Conservation (phyloP, 2,797 vertebrate species). For the Centroberyx gerrardi region DNA sequence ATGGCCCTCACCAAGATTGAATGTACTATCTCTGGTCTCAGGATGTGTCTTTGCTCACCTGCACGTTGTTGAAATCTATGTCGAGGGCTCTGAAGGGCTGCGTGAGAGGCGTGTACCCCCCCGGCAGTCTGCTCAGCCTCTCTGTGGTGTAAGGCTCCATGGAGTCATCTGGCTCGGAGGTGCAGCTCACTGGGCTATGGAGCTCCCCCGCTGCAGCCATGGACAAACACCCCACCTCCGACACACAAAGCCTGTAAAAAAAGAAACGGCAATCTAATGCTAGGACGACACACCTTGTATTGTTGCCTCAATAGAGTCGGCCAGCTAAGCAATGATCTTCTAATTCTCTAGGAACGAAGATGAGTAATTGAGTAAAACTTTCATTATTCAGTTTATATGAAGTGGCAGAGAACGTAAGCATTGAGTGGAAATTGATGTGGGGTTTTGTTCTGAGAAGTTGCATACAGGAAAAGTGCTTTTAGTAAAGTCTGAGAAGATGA, state of each 20-base stretch:
- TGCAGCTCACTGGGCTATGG: slow-evolving; percentile 89
- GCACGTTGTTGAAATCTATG: slow-evolving; percentile 93
- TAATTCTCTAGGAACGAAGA: background rate
- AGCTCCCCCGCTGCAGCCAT: slow-evolving; percentile 87
- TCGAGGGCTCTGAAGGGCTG: slow-evolving; percentile 90
- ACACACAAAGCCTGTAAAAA: slow-evolving; percentile 83
- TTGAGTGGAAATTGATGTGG: background rate
- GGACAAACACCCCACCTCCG: slow-evolving; percentile 88
- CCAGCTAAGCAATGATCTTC: background rate
- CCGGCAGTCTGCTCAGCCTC: slow-evolving; percentile 92
- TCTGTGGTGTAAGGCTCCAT: slow-evolving; percentile 97
- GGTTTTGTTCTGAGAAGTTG: background rate
- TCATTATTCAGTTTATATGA: too few species aligned
- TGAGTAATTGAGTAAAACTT: too few species aligned
- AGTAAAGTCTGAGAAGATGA: background rate
- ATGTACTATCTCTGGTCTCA: too few species aligned
- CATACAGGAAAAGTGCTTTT: background rate
- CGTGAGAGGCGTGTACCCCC: slow-evolving; percentile 91
- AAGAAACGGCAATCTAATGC: background rate
- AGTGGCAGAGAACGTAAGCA: too few species aligned
- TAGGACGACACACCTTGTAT: background rate
- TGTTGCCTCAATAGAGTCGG: background rate
- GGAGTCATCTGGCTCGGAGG: slow-evolving; percentile 87
- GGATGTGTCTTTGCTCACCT: slow-evolving; percentile 82
- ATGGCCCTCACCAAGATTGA: too few species aligned